Evolutionary conservation across 2,113 vertebrate genomes (phyloP).

Genomic region (Sylvia atricapilla): DNA sequence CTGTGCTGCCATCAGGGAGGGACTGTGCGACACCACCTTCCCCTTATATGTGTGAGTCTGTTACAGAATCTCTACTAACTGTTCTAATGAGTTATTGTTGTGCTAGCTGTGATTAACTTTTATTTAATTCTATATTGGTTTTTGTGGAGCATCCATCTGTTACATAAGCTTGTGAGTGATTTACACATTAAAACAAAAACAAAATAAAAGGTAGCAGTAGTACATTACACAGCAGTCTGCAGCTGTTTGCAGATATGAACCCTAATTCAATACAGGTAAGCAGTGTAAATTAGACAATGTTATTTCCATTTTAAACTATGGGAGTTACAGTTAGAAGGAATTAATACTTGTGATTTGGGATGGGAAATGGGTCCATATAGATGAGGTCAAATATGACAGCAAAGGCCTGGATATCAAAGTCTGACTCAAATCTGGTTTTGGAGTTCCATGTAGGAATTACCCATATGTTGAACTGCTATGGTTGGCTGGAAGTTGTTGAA

Average conservation of each 20-base stretch:
- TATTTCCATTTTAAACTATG: not conserved
- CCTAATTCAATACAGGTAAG: not conserved
- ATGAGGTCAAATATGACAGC: not conserved
- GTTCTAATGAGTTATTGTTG: not conserved
- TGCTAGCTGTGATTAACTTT: not conserved
- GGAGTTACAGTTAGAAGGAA: not conserved
- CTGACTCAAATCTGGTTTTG: not conserved
- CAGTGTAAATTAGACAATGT: not conserved
- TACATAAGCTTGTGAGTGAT: conserved; percentile 10
- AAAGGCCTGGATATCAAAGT: not conserved
- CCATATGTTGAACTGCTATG: not conserved
- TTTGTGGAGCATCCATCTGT: conserved; percentile 13
- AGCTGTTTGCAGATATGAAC: not conserved
- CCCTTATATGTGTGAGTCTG: rapidly evolving
- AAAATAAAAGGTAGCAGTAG: conserved; percentile 4
- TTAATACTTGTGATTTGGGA: not conserved
- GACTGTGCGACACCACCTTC: not conserved
- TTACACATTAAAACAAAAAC: conserved; percentile 34
- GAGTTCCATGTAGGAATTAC: not conserved
- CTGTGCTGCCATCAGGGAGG: rapidly evolving
- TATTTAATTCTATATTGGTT: not conserved
- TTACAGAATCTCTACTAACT: not conserved
- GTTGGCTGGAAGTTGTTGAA: not conserved
- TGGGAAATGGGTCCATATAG: not conserved
- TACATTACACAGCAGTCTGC: not conserved